Percentiles rank a stretch among this genome's conserved stretches.
phyloP scores from a whole-genome alignment of 2,797 vertebrate species.

The Sphenopsis melanotis region DNA sequence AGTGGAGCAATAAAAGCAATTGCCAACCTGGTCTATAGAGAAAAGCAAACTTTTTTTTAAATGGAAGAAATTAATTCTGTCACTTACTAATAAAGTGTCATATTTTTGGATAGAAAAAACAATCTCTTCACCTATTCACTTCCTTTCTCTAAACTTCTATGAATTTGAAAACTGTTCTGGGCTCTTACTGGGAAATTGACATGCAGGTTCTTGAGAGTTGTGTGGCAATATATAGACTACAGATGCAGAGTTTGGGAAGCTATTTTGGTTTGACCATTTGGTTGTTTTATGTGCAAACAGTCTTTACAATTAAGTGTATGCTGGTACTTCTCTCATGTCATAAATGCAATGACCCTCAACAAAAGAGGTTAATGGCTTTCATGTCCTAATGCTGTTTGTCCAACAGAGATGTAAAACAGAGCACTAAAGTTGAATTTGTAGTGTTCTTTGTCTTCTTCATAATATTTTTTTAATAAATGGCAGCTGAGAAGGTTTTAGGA shows the following conservation, averaged over 20 bases:
- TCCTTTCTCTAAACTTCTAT: constrained; percentile 31
- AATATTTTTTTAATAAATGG: constrained; percentile 2
- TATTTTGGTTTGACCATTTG: constrained; percentile 40
- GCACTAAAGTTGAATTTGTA: neutral
- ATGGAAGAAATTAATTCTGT: neutral
- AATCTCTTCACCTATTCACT: constrained; percentile 5
- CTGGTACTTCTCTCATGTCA: constrained; percentile 22
- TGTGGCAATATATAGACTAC: neutral
- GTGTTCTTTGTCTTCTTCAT: neutral
- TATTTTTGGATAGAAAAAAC: neutral
- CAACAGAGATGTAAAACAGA: constrained; percentile 36
- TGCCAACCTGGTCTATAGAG: neutral
- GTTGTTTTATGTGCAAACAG: constrained; percentile 54
- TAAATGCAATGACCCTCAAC: constrained; percentile 49
- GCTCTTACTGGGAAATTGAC: neutral
- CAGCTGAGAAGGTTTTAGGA: neutral
- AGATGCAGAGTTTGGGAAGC: neutral
- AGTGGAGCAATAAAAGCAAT: neutral
- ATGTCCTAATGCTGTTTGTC: constrained; percentile 2
- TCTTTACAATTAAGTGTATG: constrained; percentile 37
- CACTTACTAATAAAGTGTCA: neutral
- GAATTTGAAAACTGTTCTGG: constrained; percentile 3
- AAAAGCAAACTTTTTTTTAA: neutral
- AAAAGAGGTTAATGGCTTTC: constrained; percentile 61
- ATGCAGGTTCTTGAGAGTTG: neutral